Evolutionary conservation across 2,888 invertebrate genomes (phyloP).

Genomic region (Drosophila prostipennis): DNA sequence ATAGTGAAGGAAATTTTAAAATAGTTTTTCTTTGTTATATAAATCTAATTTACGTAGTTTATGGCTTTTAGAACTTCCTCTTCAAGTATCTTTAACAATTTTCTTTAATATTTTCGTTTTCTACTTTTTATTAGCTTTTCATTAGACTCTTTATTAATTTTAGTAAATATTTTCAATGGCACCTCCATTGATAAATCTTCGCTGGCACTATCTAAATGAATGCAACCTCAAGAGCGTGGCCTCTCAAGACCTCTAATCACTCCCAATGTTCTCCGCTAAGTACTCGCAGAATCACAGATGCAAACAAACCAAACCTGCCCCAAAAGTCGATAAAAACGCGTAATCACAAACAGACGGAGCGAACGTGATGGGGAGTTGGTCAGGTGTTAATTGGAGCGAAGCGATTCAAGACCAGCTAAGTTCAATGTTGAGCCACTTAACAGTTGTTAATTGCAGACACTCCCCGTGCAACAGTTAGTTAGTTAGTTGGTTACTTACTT

Average conservation of each 20-base stretch:
- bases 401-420: slow-evolving; percentile 40
- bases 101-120: too few species aligned
- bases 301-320: slow-evolving; percentile 15
- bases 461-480: slow-evolving; percentile 23
- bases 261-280: slow-evolving; percentile 24
- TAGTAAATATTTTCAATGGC: not conserved
- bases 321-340: slow-evolving; percentile 8
- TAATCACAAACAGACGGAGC: slow-evolving; percentile 1
- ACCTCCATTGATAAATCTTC: slow-evolving; percentile 13
- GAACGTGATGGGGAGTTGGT: slow-evolving; percentile 27
- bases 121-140: too few species aligned
- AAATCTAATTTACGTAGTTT: too few species aligned
- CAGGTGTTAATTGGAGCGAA: slow-evolving; percentile 41
- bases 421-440: slow-evolving; percentile 42
- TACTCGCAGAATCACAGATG: slow-evolving; percentile 5
- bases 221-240: slow-evolving; percentile 27
- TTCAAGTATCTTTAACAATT: too few species aligned
- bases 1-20: too few species aligned
- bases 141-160: too few species aligned
- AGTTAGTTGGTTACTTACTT: slow-evolving; percentile 5
- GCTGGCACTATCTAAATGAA: slow-evolving; percentile 16
- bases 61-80: too few species aligned
- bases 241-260: slow-evolving; percentile 13
- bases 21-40: too few species aligned
- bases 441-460: slow-evolving; percentile 41